Conservation (phyloP, 2,888 invertebrate species). For the Nomada hirtipes region DNA sequence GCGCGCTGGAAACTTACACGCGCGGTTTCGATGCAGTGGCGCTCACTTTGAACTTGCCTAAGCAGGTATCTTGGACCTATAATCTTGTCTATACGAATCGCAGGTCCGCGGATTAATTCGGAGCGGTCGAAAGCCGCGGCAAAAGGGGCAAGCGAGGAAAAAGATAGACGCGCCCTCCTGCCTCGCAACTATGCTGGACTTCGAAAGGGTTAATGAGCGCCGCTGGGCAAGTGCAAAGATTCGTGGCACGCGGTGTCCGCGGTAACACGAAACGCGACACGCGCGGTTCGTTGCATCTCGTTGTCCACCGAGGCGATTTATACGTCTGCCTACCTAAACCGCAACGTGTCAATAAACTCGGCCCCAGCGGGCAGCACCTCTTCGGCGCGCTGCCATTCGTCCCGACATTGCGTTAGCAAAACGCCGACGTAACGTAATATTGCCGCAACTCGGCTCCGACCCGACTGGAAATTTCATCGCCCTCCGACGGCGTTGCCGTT, state of each 20-base stretch:
- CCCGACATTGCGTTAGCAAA: slow-evolving; percentile 25
- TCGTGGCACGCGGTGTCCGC: slow-evolving; percentile 45
- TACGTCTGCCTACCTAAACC: slow-evolving; percentile 47
- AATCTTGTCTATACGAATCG: too few relatives aligned
- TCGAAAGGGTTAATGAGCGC: slow-evolving; percentile 20
- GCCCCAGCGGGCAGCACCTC: slow-evolving; percentile 7
- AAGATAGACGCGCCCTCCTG: too few relatives aligned
- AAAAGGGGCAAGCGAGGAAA: not conserved
- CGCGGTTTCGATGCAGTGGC: not conserved
- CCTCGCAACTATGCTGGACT: not conserved
- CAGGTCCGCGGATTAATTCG: not conserved
- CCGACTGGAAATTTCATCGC: not conserved
- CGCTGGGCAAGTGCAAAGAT: not conserved
- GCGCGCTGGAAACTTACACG: slow-evolving; percentile 8
- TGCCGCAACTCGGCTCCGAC: not conserved
- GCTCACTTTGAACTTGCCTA: not conserved
- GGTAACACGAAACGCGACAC: slow-evolving; percentile 59
- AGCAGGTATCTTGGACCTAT: too few relatives aligned
- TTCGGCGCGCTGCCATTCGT: slow-evolving; percentile 27
- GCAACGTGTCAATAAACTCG: slow-evolving; percentile 65
- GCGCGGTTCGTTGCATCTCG: slow-evolving; percentile 39
- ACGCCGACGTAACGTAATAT: slow-evolving; percentile 32
- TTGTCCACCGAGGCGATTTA: slow-evolving; percentile 49
- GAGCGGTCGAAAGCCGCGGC: not conserved
- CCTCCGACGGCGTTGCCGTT: not conserved